Base-by-base conservation (phyloP, 2,888 invertebrate species). In the Clivina fossor region DNA sequence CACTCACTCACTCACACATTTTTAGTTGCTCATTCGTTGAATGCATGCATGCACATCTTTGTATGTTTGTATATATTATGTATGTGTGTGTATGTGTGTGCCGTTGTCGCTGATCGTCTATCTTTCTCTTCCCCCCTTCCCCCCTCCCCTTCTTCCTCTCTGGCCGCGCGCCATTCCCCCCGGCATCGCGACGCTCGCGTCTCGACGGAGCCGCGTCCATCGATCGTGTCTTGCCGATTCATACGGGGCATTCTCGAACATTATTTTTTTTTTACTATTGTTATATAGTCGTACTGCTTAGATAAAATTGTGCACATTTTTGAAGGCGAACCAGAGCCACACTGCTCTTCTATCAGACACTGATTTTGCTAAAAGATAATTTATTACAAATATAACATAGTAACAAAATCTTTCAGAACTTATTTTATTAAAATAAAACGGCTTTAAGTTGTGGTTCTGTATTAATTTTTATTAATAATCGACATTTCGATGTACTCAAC, bases 181-280 rank as follows among this genome's bases (percentile, higher is more conserved):
- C 43, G 11, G 8, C 13, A 18, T 7, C 16, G 43, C 43, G 24
- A 24, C 15, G 26, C 43, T 5, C 28, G 50, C 50, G 50, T 40
- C 50, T 28, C 22, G 26, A 30, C 32, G 50, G 50, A 50, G 50
- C 50, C 50, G 19, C 19, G 30, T 26, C 40, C 50, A 50, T 50
- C 50, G 50, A 50, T 50, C 50, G 26, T 24, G 28, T 28, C 47
- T 40, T 32, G 19, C 38, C 43, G 26, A 43, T 24, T 43, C 15
- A 43, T 43, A 43, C 43, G 26, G 43, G 22, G 11, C 4, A 5
- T 37, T 37, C 37, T 37, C 37, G 11, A 30, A 30, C 30, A 30
- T 30, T 30, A 30, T 30, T 30, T 30, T 30, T n/a, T n/a, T n/a
- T 30, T 30, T 30, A 30, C 30, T 30, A 30, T 30, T 30, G 30